Evolutionary conservation across 2,888 invertebrate genomes (phyloP).

Genomic region (Leptothorax acervorum): DNA sequence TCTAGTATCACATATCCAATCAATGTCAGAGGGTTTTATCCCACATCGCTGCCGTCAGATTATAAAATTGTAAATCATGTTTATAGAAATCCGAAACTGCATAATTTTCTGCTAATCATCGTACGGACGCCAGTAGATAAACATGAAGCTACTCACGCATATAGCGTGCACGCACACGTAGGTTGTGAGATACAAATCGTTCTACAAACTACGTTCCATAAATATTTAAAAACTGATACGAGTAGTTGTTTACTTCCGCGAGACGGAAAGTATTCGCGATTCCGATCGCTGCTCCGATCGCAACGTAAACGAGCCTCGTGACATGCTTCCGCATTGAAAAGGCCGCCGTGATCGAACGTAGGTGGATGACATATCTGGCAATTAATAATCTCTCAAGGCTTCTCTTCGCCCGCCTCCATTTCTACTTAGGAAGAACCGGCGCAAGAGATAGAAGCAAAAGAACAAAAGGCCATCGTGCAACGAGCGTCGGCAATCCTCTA

Average conservation of each 20-base stretch:
- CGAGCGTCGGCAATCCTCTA: background rate
- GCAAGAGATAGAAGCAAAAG: background rate
- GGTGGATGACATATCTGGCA: slow-evolving; percentile 8
- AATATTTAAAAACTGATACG: slow-evolving; percentile 48
- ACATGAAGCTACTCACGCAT: slow-evolving; percentile 28
- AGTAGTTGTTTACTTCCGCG: slow-evolving; percentile 32
- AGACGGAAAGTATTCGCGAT: slow-evolving; percentile 20
- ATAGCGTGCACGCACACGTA: slow-evolving; percentile 2
- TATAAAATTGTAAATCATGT: slow-evolving; percentile 18
- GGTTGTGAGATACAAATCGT: slow-evolving; percentile 50
- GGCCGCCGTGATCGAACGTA: background rate
- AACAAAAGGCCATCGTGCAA: background rate
- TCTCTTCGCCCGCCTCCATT: background rate
- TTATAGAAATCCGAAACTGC: slow-evolving; percentile 6
- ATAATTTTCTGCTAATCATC: slow-evolving; percentile 21
- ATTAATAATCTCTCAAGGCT: slow-evolving; percentile 36
- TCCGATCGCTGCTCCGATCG: slow-evolving; percentile 27
- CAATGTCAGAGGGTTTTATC: background rate
- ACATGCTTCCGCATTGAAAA: slow-evolving; percentile 31
- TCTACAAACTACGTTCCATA: slow-evolving; percentile 42
- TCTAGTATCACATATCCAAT: no score
- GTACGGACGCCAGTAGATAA: background rate
- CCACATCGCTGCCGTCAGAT: background rate
- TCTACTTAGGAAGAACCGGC: background rate
- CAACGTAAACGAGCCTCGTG: slow-evolving; percentile 32